phyloP scores from a whole-genome alignment of 1,140 invertebrate genomes.

The Thereuonema tuberculata region DNA sequence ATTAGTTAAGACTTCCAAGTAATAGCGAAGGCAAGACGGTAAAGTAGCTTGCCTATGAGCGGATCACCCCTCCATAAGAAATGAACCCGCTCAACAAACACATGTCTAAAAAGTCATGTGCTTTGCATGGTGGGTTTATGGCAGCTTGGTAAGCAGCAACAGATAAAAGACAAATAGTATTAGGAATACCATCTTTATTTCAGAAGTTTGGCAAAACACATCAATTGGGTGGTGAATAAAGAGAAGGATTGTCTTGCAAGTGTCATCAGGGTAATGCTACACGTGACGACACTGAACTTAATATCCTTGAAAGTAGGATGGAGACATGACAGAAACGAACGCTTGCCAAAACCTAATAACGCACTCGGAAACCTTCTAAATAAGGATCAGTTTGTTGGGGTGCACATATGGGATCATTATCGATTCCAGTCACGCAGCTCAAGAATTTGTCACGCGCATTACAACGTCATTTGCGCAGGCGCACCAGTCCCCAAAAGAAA shows the following conservation, averaged over 20 bases:
- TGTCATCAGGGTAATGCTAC: too few relatives aligned
- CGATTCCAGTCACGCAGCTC: slow-evolving; percentile 1
- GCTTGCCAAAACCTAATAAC: too few relatives aligned
- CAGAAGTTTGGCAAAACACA: background rate
- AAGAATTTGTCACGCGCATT: slow-evolving; percentile 4
- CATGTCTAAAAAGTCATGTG: background rate
- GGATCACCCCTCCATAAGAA: too few relatives aligned
- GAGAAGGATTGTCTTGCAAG: background rate
- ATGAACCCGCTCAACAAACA: too few relatives aligned
- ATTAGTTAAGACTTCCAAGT: too few relatives aligned
- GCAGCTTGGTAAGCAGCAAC: background rate
- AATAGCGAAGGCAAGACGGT: too few relatives aligned
- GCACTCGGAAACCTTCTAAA: too few relatives aligned
- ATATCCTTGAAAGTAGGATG: too few relatives aligned
- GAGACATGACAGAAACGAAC: too few relatives aligned
- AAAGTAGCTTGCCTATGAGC: too few relatives aligned
- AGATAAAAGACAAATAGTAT: background rate
- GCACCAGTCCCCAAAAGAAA: background rate
- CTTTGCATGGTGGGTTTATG: background rate
- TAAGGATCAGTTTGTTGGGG: too few relatives aligned
- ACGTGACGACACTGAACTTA: too few relatives aligned
- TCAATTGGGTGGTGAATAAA: background rate
- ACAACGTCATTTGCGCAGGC: background rate
- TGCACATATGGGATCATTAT: background rate
- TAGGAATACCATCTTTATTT: background rate